Conservation (phyloP, 1,140 invertebrate species). For the Cecropterus lyciades region DNA sequence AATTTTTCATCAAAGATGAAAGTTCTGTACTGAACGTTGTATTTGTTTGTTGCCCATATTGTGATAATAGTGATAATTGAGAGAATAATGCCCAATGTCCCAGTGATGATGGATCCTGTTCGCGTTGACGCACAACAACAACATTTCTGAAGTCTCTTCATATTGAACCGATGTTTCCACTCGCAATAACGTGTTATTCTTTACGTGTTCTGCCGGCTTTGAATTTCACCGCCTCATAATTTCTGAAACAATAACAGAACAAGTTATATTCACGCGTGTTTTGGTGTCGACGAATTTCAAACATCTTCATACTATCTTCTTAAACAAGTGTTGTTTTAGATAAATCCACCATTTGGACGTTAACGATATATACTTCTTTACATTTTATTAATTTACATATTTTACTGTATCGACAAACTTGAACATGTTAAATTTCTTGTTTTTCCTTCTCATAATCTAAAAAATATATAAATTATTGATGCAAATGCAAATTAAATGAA, state of each 20-base stretch:
- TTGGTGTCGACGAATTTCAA: too few species aligned
- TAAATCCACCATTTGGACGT: too few species aligned
- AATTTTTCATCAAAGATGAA: constrained; percentile 87
- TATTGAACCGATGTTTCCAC: constrained; percentile 47
- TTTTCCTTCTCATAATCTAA: too few species aligned
- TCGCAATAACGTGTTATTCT: constrained; percentile 29
- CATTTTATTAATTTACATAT: too few species aligned
- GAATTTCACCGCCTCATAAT: constrained; percentile 55
- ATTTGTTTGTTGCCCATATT: constrained; percentile 64
- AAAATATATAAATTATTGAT: too few species aligned
- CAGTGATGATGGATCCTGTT: constrained; percentile 89
- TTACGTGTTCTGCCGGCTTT: constrained; percentile 10
- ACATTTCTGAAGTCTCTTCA: constrained; percentile 82
- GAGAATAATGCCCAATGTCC: constrained; percentile 87
- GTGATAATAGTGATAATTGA: constrained; percentile 83
- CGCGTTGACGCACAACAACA: constrained; percentile 88
- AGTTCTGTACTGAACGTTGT: constrained; percentile 86
- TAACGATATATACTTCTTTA: too few species aligned
- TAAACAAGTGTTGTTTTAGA: too few species aligned
- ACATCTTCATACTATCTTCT: too few species aligned
- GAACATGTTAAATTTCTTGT: too few species aligned
- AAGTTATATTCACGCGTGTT: neutral
- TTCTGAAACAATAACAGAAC: constrained; percentile 52
- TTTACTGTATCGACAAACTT: too few species aligned
- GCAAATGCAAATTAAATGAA: too few species aligned